Base-by-base conservation (phyloP, 2,113 vertebrate species). In the Odontophorus gujanensis region DNA sequence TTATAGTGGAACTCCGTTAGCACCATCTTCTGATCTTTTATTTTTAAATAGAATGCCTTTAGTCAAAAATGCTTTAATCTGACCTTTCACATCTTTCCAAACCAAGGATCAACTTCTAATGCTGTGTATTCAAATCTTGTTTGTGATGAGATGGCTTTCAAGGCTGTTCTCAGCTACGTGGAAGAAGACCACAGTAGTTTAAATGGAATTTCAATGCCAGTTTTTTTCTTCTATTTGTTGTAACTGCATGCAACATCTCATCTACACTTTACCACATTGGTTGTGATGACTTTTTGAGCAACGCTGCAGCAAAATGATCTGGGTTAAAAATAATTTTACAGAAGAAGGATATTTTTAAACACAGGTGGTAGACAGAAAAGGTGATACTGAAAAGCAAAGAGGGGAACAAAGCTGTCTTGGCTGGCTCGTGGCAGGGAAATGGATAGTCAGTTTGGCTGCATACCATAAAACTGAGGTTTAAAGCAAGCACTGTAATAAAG, bases 1-100 rank as follows among this genome's bases (percentile, higher is more conserved):
- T 92, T 95, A 95, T 92, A 96, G 95, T 94, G 95, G 95, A 98
- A 88, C 89, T 95, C 96, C 81, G 93, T 89, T 95, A 96, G 95
- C 85, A 96, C 84, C 66, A 77, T 72, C 93, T 90, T 91, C 94
- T 92, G 81, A 93, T 91, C 81, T 83, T 96, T 96, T 96, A 80
- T 92, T 97, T 96, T 92, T 88, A 96, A 97, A 92, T 61, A 68
- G 30, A 2, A 0, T 43, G 65, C 81, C 58, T 95, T 97, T 61
- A 85, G 83, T 69, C 66, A 93, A 90, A 92, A 81, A 66, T 50
- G 50, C 90, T 96, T 93, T 68, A 95, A 75, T 89, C 26, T 78
- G 72, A 74, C 65, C 74, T 85, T 92, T 85, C 87, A 32, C 79
- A 19, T 85, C 81, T 79, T 93, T 63, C 50, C 71, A 94, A 63